Percentiles rank a stretch among this genome's conserved stretches.
phyloP scores from a whole-genome alignment of 2,113 vertebrate genomes.

The Eudyptes chrysolophus region DNA sequence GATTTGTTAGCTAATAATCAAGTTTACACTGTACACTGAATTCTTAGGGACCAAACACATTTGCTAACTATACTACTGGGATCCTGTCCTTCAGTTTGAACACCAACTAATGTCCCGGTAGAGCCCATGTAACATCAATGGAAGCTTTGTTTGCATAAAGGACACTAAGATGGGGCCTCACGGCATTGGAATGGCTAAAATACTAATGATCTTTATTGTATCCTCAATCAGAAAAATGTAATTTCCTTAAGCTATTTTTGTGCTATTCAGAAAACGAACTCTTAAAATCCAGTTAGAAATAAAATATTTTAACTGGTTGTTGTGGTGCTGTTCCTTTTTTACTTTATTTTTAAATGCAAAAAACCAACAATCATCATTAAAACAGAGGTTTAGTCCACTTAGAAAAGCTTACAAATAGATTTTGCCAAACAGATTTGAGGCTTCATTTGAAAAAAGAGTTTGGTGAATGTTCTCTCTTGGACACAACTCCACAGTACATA shows the following conservation, averaged over 20 bases:
- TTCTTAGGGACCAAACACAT: not conserved
- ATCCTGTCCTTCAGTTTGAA: not conserved
- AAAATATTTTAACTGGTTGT: not conserved
- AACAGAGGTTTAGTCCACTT: not conserved
- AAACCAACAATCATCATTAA: not conserved
- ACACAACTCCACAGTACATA: not conserved
- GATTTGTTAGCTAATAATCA: conserved; percentile 16
- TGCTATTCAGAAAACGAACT: not conserved
- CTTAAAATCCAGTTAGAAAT: not conserved
- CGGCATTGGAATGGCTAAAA: not conserved
- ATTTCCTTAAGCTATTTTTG: not conserved
- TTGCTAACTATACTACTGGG: not conserved
- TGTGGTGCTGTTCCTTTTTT: not conserved
- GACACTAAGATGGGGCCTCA: not conserved
- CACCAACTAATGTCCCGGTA: not conserved
- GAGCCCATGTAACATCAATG: not conserved
- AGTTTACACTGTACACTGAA: not conserved
- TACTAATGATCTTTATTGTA: not conserved
- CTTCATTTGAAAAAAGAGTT: conserved; percentile 22
- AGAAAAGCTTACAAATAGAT: not conserved
- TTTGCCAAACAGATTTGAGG: conserved; percentile 11
- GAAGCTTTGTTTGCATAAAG: not conserved
- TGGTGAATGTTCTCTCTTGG: not conserved
- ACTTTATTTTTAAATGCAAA: not conserved
- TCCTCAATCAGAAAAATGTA: not conserved